These are phyloP conservation scores for Liposcelis brunnea DNA, from an alignment of 2,888 invertebrate genomes.

Conservation along the genomic window DNA sequence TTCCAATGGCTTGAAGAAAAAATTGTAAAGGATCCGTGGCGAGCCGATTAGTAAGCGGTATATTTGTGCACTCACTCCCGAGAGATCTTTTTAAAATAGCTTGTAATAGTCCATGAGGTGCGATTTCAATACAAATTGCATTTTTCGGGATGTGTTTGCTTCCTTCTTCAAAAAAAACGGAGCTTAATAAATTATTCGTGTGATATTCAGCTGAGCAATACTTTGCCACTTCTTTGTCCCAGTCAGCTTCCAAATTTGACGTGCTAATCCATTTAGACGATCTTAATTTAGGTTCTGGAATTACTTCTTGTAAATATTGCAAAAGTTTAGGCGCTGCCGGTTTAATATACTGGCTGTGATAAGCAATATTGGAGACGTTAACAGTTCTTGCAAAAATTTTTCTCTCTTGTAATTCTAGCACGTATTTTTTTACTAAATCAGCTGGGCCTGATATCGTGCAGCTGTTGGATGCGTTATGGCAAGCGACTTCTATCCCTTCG, in stretches of 20 bases:
- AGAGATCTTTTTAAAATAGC: slow-evolving; percentile 38
- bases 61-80: slow-evolving; percentile 29
- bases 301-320: slow-evolving; percentile 26
- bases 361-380: slow-evolving; percentile 20
- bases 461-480: slow-evolving; percentile 61
- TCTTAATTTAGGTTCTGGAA: slow-evolving; percentile 26
- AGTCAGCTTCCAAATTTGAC: slow-evolving; percentile 30
- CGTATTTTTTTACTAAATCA: slow-evolving; percentile 39
- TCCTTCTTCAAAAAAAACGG: slow-evolving; percentile 37
- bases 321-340: slow-evolving; percentile 28
- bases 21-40: slow-evolving; percentile 31
- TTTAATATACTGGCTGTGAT: slow-evolving; percentile 22
- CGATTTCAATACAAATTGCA: slow-evolving; percentile 40
- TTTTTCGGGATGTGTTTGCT: slow-evolving; percentile 36
- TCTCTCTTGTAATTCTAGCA: slow-evolving; percentile 31
- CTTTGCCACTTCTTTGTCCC: slow-evolving; percentile 30
- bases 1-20: slow-evolving; percentile 44
- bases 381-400: slow-evolving; percentile 19
- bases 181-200: slow-evolving; percentile 33
- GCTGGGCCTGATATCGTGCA: slow-evolving; percentile 63
- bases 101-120: slow-evolving; percentile 42
- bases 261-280: slow-evolving; percentile 38
- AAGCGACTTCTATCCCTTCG: slow-evolving; percentile 51
- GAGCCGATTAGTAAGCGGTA: slow-evolving; percentile 36
- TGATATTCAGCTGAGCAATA: slow-evolving; percentile 37